Conservation (phyloP, 2,113 vertebrate genomes). For the Crotalus helleri region DNA sequence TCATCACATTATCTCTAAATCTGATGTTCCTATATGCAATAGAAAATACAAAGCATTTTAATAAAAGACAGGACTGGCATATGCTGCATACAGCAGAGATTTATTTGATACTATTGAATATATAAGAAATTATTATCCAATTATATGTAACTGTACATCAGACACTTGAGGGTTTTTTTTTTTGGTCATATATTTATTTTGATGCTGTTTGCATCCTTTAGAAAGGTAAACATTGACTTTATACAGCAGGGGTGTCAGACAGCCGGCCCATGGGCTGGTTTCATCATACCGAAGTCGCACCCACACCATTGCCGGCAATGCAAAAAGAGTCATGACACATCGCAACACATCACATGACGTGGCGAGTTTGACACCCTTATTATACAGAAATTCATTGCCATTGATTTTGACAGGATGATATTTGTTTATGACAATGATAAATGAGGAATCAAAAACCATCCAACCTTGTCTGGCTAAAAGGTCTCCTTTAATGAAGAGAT, state of each 20-base stretch:
- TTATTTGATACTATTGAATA: background rate
- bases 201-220: slow-evolving; percentile 9
- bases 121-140: background rate
- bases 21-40: background rate
- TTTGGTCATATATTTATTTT: background rate
- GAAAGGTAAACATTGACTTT: background rate
- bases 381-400: background rate
- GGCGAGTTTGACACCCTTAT: no score
- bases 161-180: background rate
- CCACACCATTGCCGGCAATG: no score
- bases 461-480: slow-evolving; percentile 24
- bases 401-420: slow-evolving; percentile 20
- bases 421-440: background rate
- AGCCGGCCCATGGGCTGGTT: no score
- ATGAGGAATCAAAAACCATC: slow-evolving; percentile 17
- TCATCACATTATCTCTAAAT: background rate
- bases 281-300: no score
- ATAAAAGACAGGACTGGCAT: background rate
- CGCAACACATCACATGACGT: no score
- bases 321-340: no score
- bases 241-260: background rate
- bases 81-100: background rate
- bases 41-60: background rate
- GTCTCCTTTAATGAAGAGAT: slow-evolving; percentile 4
- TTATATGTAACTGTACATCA: background rate